Conservation (phyloP, 1,140 invertebrate genomes). For the Pogonus chalceus region DNA sequence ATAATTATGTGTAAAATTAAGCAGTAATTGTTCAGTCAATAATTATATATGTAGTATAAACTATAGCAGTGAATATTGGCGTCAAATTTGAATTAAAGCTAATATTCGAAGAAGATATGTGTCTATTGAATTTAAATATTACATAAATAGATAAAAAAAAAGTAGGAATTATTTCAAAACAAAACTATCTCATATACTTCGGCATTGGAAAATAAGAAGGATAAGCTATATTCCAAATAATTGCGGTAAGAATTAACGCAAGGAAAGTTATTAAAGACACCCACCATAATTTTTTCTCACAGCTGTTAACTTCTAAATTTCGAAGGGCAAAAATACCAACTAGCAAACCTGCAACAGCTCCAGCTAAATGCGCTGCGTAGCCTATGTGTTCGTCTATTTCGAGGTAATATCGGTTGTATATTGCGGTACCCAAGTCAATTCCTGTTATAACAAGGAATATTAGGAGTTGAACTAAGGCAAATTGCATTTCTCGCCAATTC, state of each 20-base stretch:
- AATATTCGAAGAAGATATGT: too few relatives aligned
- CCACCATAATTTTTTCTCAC: slow-evolving; percentile 81
- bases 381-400: slow-evolving; percentile 61
- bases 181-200: too few relatives aligned
- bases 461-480: slow-evolving; percentile 66
- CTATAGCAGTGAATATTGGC: too few relatives aligned
- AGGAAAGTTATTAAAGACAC: slow-evolving; percentile 64
- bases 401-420: slow-evolving; percentile 66
- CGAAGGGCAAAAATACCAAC: slow-evolving; percentile 85
- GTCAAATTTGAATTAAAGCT: too few relatives aligned
- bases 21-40: too few relatives aligned
- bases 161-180: too few relatives aligned
- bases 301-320: slow-evolving; percentile 76
- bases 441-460: slow-evolving; percentile 63
- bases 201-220: slow-evolving; percentile 40
- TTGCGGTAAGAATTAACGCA: slow-evolving; percentile 62
- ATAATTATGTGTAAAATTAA: too few relatives aligned
- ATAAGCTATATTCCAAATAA: slow-evolving; percentile 65
- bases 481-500: slow-evolving; percentile 92
- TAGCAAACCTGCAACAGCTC: slow-evolving; percentile 71
- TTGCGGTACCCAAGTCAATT: slow-evolving; percentile 70
- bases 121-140: too few relatives aligned
- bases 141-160: too few relatives aligned
- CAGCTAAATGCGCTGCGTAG: slow-evolving; percentile 82
- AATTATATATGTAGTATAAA: too few relatives aligned